These are phyloP conservation scores for Cavia aperea DNA, from an alignment of 2,113 vertebrate genomes.

Conservation along the genomic window DNA sequence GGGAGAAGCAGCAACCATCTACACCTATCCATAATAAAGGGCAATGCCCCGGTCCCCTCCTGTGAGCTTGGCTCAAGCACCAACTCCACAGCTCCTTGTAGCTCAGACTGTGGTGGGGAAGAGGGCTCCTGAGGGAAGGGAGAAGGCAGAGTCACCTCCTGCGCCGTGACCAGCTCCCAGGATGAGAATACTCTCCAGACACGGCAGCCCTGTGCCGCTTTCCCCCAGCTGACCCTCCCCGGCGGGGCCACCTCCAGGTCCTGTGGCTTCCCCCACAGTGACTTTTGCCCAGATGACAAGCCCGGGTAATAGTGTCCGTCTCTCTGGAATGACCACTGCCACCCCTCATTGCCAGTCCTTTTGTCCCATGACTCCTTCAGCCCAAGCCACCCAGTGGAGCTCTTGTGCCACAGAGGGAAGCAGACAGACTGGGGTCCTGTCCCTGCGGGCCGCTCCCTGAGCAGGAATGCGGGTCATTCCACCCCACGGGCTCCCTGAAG, in stretches of 20 bases:
- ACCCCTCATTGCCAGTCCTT: no score
- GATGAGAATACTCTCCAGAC: neutral
- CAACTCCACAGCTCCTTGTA: no score
- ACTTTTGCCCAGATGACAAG: neutral
- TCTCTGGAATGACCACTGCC: neutral
- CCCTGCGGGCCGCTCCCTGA: neutral
- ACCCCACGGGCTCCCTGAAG: neutral
- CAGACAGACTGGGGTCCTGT: neutral
- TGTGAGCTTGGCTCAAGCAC: neutral
- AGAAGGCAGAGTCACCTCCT: neutral
- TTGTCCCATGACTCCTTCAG: neutral
- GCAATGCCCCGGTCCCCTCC: neutral
- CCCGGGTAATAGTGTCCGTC: neutral
- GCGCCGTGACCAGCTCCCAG: neutral
- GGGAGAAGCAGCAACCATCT: accelerated
- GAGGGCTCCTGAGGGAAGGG: neutral
- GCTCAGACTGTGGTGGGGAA: neutral
- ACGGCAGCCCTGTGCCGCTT: neutral
- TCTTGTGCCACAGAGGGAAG: neutral
- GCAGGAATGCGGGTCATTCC: neutral
- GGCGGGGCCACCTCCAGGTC: neutral
- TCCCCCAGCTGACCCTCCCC: no score
- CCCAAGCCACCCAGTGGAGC: neutral
- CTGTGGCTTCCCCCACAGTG: neutral
- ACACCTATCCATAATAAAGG: no score